Conservation (phyloP, 2,888 invertebrate genomes). For the Synanthedon formicaeformis region DNA sequence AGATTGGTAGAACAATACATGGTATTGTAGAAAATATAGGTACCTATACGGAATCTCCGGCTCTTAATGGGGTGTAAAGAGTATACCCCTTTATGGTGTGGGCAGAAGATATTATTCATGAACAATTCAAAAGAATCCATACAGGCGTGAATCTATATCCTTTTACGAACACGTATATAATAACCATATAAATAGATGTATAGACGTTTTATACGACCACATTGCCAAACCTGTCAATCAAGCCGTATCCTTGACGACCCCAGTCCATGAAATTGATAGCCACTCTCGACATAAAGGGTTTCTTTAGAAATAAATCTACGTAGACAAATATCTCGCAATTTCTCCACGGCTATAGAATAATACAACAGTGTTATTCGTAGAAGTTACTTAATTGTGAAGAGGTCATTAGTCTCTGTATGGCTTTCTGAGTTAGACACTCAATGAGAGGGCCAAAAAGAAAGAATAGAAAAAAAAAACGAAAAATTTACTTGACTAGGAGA, state of each 20-base stretch:
- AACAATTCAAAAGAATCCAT: slow-evolving; percentile 34
- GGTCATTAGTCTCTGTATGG: too few relatives aligned
- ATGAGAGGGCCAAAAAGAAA: too few relatives aligned
- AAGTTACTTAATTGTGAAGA: too few relatives aligned
- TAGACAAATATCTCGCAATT: not conserved
- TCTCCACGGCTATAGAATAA: too few relatives aligned
- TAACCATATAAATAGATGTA: slow-evolving; percentile 7
- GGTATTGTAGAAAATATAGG: too few relatives aligned
- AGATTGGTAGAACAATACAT: too few relatives aligned
- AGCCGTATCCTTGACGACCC: slow-evolving; percentile 36
- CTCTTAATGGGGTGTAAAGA: slow-evolving; percentile 11
- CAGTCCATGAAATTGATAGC: slow-evolving; percentile 46
- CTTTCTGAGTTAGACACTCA: too few relatives aligned
- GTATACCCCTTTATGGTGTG: slow-evolving; percentile 25
- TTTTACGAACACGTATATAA: slow-evolving; percentile 18
- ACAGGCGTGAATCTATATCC: slow-evolving; percentile 34
- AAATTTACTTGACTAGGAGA: too few relatives aligned
- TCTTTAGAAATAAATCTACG: slow-evolving; percentile 11
- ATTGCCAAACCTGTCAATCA: slow-evolving; percentile 50
- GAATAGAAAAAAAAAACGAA: too few relatives aligned
- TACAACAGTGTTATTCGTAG: too few relatives aligned
- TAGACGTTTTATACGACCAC: slow-evolving; percentile 22
- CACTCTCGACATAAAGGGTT: slow-evolving; percentile 20
- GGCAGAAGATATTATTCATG: slow-evolving; percentile 27
- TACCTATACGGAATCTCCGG: not conserved